These are phyloP conservation scores for Drosophila grimshawi DNA, from an alignment of 1,140 invertebrate genomes.

Conservation along the genomic window DNA sequence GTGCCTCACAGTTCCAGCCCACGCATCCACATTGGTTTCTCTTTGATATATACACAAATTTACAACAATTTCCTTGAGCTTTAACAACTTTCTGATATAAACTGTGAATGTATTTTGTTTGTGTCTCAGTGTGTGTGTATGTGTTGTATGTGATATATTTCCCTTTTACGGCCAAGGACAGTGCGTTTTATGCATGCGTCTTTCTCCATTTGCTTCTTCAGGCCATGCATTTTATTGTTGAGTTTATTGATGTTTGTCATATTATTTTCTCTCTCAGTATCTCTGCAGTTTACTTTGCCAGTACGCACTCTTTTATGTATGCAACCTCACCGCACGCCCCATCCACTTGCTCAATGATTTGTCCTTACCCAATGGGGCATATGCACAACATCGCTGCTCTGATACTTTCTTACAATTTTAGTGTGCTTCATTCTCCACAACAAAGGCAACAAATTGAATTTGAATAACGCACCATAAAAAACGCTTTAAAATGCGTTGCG, in stretches of 20 bases:
- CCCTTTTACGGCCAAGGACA: conserved; percentile 58
- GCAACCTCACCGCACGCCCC: background rate
- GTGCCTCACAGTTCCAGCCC: conserved; percentile 39
- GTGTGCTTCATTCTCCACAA: background rate
- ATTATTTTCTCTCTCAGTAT: conserved; percentile 30
- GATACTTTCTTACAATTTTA: conserved; percentile 51
- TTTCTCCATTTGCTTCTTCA: conserved; percentile 17
- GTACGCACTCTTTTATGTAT: conserved; percentile 32
- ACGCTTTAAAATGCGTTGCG: conserved; percentile 19
- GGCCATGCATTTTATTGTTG: conserved; percentile 62
- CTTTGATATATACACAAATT: conserved; percentile 60
- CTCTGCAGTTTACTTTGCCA: background rate
- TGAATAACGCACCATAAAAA: conserved; percentile 50
- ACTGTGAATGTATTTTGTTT: conserved; percentile 13
- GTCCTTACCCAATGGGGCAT: conserved; percentile 48
- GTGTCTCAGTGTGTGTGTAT: conserved; percentile 3
- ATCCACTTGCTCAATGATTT: background rate
- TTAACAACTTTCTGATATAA: conserved; percentile 73
- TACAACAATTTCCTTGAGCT: conserved; percentile 58
- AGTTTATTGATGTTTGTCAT: conserved; percentile 73
- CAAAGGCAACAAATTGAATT: conserved; percentile 47
- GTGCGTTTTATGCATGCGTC: conserved; percentile 38
- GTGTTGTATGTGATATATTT: conserved; percentile 23
- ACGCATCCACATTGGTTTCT: conserved; percentile 9
- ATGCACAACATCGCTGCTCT: conserved; percentile 40